A percentile compares a stretch with the other conserved stretches of the same genome.
phyloP scores from a whole-genome alignment of 2,797 vertebrate genomes.

The Tragopan temminckii region DNA sequence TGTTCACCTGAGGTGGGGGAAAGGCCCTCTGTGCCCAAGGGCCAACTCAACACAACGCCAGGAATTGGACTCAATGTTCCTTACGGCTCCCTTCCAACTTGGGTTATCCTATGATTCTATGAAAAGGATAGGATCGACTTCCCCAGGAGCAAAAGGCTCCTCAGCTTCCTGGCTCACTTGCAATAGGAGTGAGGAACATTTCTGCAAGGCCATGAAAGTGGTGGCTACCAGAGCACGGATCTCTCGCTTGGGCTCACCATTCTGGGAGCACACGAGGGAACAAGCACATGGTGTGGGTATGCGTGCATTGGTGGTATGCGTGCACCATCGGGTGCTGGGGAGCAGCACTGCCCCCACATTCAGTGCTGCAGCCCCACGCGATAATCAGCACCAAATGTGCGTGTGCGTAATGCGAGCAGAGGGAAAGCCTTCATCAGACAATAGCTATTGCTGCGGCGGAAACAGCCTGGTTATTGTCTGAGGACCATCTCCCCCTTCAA shows the following conservation, averaged over 20 bases:
- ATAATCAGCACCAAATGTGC: slow-evolving; percentile 66
- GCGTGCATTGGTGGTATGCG: background rate
- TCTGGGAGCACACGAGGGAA: fast-evolving
- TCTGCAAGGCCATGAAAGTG: background rate
- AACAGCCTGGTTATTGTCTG: background rate
- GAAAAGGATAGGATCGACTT: background rate
- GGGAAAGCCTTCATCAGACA: slow-evolving; percentile 35
- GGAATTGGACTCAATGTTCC: too few relatives aligned
- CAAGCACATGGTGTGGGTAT: background rate
- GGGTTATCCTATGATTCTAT: too few relatives aligned
- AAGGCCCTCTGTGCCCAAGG: background rate
- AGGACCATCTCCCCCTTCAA: slow-evolving; percentile 26
- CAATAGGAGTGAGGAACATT: fast-evolving
- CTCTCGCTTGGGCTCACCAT: fast-evolving
- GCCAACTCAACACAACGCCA: too few relatives aligned
- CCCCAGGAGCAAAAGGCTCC: background rate
- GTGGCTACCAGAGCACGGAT: background rate
- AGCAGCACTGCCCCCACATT: background rate
- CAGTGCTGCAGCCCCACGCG: background rate
- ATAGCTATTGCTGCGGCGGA: background rate
- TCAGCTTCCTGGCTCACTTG: background rate
- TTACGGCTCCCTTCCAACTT: too few relatives aligned
- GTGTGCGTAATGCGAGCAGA: background rate
- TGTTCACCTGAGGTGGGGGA: background rate
- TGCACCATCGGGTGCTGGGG: background rate